phyloP scores from a whole-genome alignment of 2,113 vertebrate species.

The Shinisaurus crocodilurus region DNA sequence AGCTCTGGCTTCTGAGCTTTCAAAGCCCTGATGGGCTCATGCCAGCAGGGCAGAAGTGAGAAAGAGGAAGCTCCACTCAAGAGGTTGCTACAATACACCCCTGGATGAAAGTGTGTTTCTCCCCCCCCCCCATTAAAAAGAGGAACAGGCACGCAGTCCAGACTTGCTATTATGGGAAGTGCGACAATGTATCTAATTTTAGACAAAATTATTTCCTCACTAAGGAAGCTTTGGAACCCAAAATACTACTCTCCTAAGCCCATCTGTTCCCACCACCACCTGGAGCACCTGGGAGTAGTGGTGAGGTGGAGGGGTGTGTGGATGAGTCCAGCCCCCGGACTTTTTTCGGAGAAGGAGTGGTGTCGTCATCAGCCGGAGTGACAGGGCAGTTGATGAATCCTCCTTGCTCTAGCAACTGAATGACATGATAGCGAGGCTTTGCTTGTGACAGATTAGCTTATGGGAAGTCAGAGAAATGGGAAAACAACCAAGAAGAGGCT shows the following conservation, averaged over 20 bases:
- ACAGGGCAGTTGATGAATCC: not conserved
- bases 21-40: no score
- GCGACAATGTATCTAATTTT: not conserved
- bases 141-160: not conserved
- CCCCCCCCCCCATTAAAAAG: not conserved
- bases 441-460: no score
- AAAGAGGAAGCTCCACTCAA: no score
- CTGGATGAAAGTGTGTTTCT: not conserved
- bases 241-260: no score
- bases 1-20: no score
- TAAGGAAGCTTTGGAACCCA: not conserved
- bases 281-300: no score
- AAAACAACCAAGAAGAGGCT: not conserved
- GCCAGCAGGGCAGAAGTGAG: no score
- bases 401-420: not conserved
- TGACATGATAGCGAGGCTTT: not conserved
- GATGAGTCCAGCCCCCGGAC: no score
- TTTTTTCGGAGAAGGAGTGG: no score
- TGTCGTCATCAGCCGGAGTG: no score
- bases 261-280: no score
- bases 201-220: not conserved
- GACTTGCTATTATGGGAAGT: not conserved
- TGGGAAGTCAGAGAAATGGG: not conserved
- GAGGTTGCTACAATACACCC: not conserved
- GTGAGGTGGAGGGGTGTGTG: no score